phyloP scores from a whole-genome alignment of 1,140 invertebrate genomes.

The Meloidogyne hapla region DNA sequence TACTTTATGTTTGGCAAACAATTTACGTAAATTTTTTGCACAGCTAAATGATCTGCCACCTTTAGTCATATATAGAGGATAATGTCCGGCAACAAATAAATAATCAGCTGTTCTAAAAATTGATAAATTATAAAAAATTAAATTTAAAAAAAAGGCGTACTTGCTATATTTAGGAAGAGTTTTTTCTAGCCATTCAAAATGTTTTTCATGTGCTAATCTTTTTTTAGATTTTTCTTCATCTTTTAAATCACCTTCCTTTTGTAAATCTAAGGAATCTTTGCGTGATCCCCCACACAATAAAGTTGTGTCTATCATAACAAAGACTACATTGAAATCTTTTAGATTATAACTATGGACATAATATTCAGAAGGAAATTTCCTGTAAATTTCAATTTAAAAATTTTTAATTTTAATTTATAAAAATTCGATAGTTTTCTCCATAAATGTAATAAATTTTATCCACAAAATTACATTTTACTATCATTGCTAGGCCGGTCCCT shows the following conservation, averaged over 20 bases:
- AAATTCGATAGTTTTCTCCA: too few relatives aligned
- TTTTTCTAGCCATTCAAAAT: slow-evolving; percentile 12
- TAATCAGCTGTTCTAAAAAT: slow-evolving; percentile 8
- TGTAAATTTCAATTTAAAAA: background rate
- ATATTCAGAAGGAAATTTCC: slow-evolving; percentile 18
- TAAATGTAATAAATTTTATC: too few relatives aligned
- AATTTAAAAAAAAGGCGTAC: background rate
- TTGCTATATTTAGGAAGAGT: background rate
- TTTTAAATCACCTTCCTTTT: background rate
- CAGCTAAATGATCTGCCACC: slow-evolving; percentile 1
- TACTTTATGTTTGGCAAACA: background rate
- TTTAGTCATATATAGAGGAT: slow-evolving; percentile 5
- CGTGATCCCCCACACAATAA: slow-evolving; percentile 19
- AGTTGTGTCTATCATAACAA: slow-evolving; percentile 19
- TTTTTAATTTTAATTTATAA: too few relatives aligned
- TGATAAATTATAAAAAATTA: background rate
- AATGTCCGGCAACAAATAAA: slow-evolving; percentile 24
- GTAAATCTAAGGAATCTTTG: background rate
- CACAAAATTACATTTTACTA: too few relatives aligned
- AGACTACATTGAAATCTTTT: background rate
- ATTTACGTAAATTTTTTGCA: background rate
- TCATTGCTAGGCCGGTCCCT: too few relatives aligned
- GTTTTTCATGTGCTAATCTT: slow-evolving; percentile 13
- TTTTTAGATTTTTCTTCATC: background rate
- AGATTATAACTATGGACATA: slow-evolving; percentile 6